Conservation (phyloP, 2,113 vertebrate genomes). For the Pelmatolapia mariae region DNA sequence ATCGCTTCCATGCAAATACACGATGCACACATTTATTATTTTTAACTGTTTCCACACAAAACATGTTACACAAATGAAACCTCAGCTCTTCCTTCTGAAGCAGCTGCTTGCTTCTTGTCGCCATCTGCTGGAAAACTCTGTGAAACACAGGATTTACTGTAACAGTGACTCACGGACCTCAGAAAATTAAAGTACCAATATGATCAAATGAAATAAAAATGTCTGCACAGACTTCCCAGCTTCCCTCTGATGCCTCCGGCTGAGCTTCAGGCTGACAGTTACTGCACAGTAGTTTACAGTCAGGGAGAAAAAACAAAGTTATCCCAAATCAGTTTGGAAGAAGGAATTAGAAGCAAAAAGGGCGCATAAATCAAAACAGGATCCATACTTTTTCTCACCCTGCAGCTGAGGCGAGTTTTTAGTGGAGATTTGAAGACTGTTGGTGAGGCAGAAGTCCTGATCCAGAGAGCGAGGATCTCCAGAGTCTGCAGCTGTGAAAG, state of each 20-base stretch:
- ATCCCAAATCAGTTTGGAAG: background rate
- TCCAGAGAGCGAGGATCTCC: background rate
- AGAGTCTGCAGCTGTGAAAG: background rate
- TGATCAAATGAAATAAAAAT: background rate
- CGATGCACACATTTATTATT: background rate
- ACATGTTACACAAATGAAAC: background rate
- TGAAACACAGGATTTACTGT: background rate
- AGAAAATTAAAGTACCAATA: background rate
- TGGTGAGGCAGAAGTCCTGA: background rate
- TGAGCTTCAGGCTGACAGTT: background rate
- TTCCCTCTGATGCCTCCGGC: background rate
- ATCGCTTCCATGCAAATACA: background rate
- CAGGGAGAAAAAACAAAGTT: background rate
- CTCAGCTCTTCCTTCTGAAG: background rate
- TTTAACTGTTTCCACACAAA: background rate
- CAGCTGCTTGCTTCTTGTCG: background rate
- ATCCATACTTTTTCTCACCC: background rate
- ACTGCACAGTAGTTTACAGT: background rate
- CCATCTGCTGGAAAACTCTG: slow-evolving; percentile 31
- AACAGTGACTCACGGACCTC: background rate
- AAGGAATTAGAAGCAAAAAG: background rate
- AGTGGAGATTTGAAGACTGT: background rate
- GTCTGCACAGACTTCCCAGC: background rate
- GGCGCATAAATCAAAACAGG: background rate
- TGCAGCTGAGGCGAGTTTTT: rapidly evolving